phyloP scores from a whole-genome alignment of 2,888 invertebrate species.

The Corbicula japonica region DNA sequence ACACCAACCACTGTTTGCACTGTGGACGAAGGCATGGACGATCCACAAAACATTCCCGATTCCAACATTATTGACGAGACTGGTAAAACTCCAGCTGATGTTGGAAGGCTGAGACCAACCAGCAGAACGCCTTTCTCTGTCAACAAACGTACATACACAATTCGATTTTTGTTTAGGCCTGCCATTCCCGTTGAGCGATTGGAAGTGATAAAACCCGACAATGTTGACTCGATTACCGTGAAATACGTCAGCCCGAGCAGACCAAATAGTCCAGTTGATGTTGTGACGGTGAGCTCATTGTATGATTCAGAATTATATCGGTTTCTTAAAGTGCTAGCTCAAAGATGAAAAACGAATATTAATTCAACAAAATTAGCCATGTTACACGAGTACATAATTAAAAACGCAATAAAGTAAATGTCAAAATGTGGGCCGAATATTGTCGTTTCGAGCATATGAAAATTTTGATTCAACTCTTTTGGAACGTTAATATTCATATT shows the following conservation, averaged over 20 bases:
- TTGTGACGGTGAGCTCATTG: too few species aligned
- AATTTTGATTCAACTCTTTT: too few species aligned
- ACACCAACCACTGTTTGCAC: constrained; percentile 10
- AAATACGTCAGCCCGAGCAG: constrained; percentile 22
- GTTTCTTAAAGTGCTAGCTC: too few species aligned
- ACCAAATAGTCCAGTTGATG: too few species aligned
- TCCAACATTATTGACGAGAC: constrained; percentile 13
- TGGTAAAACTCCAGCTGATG: constrained; percentile 3
- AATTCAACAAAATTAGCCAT: too few species aligned
- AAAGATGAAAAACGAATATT: too few species aligned
- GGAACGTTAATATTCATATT: too few species aligned
- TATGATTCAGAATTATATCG: too few species aligned
- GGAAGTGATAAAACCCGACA: constrained; percentile 9
- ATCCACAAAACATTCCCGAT: constrained; percentile 17
- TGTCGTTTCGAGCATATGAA: too few species aligned
- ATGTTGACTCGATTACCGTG: constrained; percentile 27
- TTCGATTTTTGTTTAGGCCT: constrained; percentile 36
- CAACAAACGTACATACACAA: constrained; percentile 2
- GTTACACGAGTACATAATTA: too few species aligned
- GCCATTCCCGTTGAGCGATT: constrained; percentile 17
- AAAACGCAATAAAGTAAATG: too few species aligned
- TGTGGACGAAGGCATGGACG: constrained; percentile 22
- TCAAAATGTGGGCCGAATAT: too few species aligned
- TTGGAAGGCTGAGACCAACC: constrained; percentile 24
- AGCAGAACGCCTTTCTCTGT: constrained; percentile 19